Percentiles rank a stretch among this genome's conserved stretches.
These are phyloP conservation scores for Phoebastria nigripes DNA, from an alignment of 2,797 vertebrate genomes.

Conservation along the genomic window DNA sequence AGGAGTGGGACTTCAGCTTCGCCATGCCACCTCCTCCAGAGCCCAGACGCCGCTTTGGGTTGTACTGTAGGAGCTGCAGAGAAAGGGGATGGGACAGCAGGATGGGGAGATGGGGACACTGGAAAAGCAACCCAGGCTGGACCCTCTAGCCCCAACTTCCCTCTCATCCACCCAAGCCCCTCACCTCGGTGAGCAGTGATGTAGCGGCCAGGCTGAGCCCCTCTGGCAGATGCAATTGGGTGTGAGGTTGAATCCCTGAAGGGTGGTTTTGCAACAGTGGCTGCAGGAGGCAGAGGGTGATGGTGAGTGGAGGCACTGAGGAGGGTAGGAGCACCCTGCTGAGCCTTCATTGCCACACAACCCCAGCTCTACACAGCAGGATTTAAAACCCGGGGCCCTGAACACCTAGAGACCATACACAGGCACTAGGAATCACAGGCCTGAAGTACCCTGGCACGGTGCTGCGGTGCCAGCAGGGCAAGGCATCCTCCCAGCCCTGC, in stretches of 20 bases:
- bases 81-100: background rate
- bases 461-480: background rate
- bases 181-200: conserved; percentile 91
- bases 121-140: background rate
- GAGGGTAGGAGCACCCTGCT: background rate
- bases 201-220: conserved; percentile 86
- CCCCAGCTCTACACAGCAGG: background rate
- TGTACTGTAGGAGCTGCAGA: conserved; percentile 88
- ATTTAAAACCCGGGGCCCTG: background rate
- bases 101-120: background rate
- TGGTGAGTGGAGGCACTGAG: background rate
- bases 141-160: background rate
- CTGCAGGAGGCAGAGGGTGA: conserved; percentile 67
- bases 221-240: conserved; percentile 87
- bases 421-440: background rate
- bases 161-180: background rate
- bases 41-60: conserved; percentile 86
- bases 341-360: background rate
- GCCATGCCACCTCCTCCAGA: conserved; percentile 84
- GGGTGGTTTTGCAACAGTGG: conserved; percentile 90
- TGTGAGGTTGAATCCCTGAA: conserved; percentile 91
- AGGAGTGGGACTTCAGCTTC: conserved; percentile 93
- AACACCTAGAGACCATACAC: background rate
- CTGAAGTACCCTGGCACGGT: background rate
- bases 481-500: background rate